Evolutionary conservation across 2,888 invertebrate species (phyloP), one percentile per base, ranked within the genome.

Genomic region (Miltochrista miniata): DNA sequence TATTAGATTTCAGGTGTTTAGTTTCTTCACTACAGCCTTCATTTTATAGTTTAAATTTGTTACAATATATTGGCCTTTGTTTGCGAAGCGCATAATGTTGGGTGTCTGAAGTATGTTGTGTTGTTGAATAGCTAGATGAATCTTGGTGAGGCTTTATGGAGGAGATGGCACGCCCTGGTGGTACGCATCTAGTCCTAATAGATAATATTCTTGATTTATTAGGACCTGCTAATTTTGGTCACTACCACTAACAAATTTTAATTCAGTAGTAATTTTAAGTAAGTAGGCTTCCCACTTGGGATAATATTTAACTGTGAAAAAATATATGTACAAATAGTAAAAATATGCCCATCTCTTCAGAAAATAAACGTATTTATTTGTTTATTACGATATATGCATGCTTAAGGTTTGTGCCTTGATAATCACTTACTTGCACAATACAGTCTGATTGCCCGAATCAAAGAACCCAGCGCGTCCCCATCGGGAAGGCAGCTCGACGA

Each of bases 391-490:
- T n/a, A n/a, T n/a, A n/a, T n/a, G n/a, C n/a, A n/a, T 24, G 18
- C 3, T 4, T 24, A 24, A 24, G 18, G 18, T 24, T 5, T n/a
- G n/a, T n/a, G 5, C 5, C 18, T 4, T 4, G 18, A 5, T 24
- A 2, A 24, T 24, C 18, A 24, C 94, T 93, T 83, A 96, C 96
- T 94, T 93, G 94, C 96, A 96, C 15, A 94, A 87, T 7, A 96
- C 93, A 37, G 92, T 88, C 48, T 94, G 92, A 67, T 93, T 95
- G 57, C 95, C 95, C 35, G 94, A 94, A 60, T 95, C 93, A 74
- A 94, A 95, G 48, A 93, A 92, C 0, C 94, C 94, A 11, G 93
- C 93, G 14, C 94, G 93, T 11, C 96, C 96, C 93, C 94, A 95
- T 56, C 95, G 88, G 40, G 93, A 87, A 0, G 96, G 97, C 52